Evolutionary conservation across 53 echinoderm and acorn worm species (phyloP).

Genomic region (Luidia sarsii): DNA sequence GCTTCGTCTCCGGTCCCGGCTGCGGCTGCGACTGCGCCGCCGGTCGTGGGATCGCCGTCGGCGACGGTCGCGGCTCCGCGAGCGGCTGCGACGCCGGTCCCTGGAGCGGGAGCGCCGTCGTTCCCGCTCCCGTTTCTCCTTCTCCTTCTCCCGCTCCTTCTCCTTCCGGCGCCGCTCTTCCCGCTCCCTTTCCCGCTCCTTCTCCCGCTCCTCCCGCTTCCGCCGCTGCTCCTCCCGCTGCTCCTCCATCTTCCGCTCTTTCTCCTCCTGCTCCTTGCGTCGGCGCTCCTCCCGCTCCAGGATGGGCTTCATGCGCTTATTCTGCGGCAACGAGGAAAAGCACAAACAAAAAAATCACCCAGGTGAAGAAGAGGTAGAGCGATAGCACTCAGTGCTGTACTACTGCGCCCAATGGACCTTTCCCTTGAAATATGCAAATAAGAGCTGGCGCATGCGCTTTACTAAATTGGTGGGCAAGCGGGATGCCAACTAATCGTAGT

Average conservation of each 20-base stretch:
- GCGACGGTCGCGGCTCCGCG: no score
- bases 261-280: constrained; percentile 65
- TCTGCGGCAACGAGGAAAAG: constrained; percentile 15
- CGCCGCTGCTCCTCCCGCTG: constrained; percentile 81
- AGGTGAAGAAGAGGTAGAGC: no score
- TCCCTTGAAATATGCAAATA: no score
- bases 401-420: no score
- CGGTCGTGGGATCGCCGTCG: not conserved
- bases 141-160: constrained; percentile 70
- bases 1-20: constrained; percentile 42
- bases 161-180: constrained; percentile 72
- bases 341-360: no score
- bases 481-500: no score
- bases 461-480: no score
- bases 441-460: no score
- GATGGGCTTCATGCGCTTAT: constrained; percentile 65
- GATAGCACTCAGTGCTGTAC: no score
- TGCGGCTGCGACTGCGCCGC: constrained; percentile 4
- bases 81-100: not conserved
- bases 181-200: constrained; percentile 71
- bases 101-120: constrained; percentile 53
- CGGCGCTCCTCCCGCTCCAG: constrained; percentile 50
- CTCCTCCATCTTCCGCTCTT: constrained; percentile 79
- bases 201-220: constrained; percentile 61
- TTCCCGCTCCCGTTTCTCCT: constrained; percentile 41